Base-by-base conservation (phyloP, 2,888 invertebrate genomes). In the Nomada goodeniana region DNA sequence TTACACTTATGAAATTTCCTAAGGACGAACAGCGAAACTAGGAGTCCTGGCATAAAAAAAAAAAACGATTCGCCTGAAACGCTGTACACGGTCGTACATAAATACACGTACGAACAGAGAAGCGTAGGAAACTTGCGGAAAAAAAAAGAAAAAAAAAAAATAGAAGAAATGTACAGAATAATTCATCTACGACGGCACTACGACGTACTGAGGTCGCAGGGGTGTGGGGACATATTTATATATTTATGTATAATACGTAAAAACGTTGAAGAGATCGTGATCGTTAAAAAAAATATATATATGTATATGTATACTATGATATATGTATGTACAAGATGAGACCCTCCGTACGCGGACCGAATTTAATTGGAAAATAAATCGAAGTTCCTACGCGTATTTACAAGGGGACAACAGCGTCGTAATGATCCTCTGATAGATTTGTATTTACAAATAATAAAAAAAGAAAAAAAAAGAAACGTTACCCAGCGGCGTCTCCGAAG, bases 211-310 rank as follows among this genome's bases (percentile, higher is more conserved):
- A 65, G 74, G 60, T 61, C 74, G 76, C 59, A 68, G 61, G 59
- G 36, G 36, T 36, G 36, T 36, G 36, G 36, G 42, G 29, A 57
- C 59, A 26, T 65, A 59, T 80, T 57, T 57, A 50, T 67, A n/a
- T 67, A 65, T 80, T 50, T 65, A 72, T 70, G 53, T 73, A 60
- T 67, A 65, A 18, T 78, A 85, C 68, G 71, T 71, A 80, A 83
- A 78, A 80, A 77, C 50, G 74, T 74, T 79, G 73, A 87, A 87
- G 88, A 86, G 88, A 86, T 86, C 86, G 80, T 83, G 83, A 85
- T 87, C 44, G 83, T 76, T 86, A 86, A 87, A 86, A 86, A 87
- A 86, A 63, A 86, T 87, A 85, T 87, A 67, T 86, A 77, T 85
- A 65, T 83, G 23, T 23, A 83, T 86, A 63, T 87, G 69, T 84